Percentiles rank a stretch among this genome's conserved stretches.
Evolutionary conservation across 2,888 invertebrate genomes (phyloP).

Genomic region (Esperia sulphurella): DNA sequence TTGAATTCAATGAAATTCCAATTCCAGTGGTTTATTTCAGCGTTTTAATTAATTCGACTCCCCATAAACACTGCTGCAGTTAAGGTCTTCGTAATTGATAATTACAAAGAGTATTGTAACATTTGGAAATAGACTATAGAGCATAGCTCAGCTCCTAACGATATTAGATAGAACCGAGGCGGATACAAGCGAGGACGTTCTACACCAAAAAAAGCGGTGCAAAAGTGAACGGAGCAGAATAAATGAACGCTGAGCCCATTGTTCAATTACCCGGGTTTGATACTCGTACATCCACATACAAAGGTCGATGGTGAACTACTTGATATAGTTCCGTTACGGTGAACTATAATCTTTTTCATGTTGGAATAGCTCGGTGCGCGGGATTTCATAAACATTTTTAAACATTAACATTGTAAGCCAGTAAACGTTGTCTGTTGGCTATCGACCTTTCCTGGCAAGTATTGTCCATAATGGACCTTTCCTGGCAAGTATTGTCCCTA

Average conservation of each 20-base stretch:
- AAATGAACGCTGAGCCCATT: conserved; percentile 29
- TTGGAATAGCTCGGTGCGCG: too few relatives aligned
- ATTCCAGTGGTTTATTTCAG: too few relatives aligned
- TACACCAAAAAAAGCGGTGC: conserved; percentile 39
- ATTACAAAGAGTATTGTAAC: not conserved
- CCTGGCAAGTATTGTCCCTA: too few relatives aligned
- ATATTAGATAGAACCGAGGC: conserved; percentile 22
- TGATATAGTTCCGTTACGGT: conserved; percentile 11
- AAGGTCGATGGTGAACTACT: conserved; percentile 24
- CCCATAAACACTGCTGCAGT: too few relatives aligned
- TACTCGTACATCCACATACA: conserved; percentile 13
- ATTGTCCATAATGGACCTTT: too few relatives aligned
- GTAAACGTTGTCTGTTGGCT: too few relatives aligned
- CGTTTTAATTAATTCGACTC: too few relatives aligned
- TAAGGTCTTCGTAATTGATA: too few relatives aligned
- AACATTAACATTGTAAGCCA: too few relatives aligned
- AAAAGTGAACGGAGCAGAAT: conserved; percentile 44
- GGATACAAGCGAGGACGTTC: conserved; percentile 49
- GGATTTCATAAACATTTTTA: too few relatives aligned
- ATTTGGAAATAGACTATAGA: not conserved
- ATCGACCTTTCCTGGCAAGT: too few relatives aligned
- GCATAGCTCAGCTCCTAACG: not conserved
- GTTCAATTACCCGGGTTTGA: conserved; percentile 30
- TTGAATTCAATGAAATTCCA: too few relatives aligned
- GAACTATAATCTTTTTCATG: conserved; percentile 1